phyloP scores from a whole-genome alignment of 2,797 vertebrate species.

The Brachyalestes nurse region DNA sequence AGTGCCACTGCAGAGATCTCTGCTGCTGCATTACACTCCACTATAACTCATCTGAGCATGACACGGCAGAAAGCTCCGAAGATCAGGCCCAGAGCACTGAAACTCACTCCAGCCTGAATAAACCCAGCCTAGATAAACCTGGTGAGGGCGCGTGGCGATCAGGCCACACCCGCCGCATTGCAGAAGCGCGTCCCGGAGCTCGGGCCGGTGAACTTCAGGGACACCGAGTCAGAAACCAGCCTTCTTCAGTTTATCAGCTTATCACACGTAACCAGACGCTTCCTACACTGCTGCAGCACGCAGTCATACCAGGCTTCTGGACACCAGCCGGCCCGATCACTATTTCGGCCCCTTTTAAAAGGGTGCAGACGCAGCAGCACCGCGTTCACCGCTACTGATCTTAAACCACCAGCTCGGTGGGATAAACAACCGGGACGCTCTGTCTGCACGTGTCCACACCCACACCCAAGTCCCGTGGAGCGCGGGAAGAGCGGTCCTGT shows the following conservation, averaged over 20 bases:
- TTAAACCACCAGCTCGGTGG: neutral
- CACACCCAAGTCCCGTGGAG: neutral
- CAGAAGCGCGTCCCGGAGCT: slow-evolving; percentile 48
- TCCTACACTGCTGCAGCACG: neutral
- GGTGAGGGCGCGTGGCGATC: neutral
- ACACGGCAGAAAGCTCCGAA: slow-evolving; percentile 7
- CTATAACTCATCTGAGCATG: slow-evolving; percentile 10
- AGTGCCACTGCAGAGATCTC: slow-evolving; percentile 13
- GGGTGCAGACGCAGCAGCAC: neutral
- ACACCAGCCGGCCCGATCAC: neutral
- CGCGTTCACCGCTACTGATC: neutral
- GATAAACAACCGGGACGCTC: neutral
- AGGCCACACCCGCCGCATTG: slow-evolving; percentile 65
- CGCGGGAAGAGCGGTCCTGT: neutral
- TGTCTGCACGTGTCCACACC: neutral
- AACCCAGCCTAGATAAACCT: neutral
- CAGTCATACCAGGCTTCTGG: neutral
- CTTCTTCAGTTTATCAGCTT: neutral
- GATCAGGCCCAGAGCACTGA: neutral
- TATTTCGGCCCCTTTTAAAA: neutral
- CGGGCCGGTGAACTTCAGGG: slow-evolving; percentile 42
- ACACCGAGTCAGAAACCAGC: slow-evolving; percentile 26
- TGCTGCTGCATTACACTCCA: neutral
- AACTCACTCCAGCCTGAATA: neutral
- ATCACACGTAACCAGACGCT: neutral